These are phyloP conservation scores for Aricia agestis DNA, from an alignment of 1,140 invertebrate genomes.

Conservation along the genomic window DNA sequence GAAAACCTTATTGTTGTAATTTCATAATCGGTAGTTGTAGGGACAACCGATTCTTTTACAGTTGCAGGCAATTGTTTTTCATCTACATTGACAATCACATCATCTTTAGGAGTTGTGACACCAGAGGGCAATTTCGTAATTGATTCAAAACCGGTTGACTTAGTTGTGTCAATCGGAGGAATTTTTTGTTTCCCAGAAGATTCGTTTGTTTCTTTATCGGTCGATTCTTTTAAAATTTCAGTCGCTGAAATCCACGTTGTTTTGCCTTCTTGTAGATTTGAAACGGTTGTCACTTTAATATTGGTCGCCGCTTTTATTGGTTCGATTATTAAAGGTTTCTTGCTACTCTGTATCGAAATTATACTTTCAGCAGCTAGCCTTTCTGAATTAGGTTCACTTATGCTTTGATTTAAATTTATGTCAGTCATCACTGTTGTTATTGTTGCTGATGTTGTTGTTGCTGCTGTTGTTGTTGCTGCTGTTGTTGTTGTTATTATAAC, in stretches of 20 bases:
- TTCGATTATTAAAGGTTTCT: constrained; percentile 36
- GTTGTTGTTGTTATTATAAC: constrained; percentile 31
- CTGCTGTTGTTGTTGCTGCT: too few relatives aligned
- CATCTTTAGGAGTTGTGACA: constrained; percentile 58
- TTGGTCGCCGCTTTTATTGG: constrained; percentile 20
- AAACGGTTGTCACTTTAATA: constrained; percentile 22
- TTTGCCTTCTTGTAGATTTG: constrained; percentile 27
- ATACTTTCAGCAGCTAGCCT: constrained; percentile 56
- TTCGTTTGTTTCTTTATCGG: constrained; percentile 38
- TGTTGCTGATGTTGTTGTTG: too few relatives aligned
- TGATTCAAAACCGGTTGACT: constrained; percentile 63
- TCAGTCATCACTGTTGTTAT: constrained; percentile 18
- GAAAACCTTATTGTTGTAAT: constrained; percentile 65
- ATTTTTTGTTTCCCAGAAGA: constrained; percentile 40
- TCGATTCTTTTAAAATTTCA: constrained; percentile 33
- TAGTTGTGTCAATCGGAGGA: constrained; percentile 51
- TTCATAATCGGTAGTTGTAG: constrained; percentile 54
- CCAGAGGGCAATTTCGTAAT: constrained; percentile 65
- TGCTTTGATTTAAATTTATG: constrained; percentile 27
- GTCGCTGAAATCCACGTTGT: constrained; percentile 47
- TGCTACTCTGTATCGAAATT: constrained; percentile 54
- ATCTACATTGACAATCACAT: constrained; percentile 36
- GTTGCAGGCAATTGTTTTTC: constrained; percentile 38
- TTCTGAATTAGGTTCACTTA: constrained; percentile 47
- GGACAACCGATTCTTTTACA: constrained; percentile 30